Conservation (phyloP, 2,797 vertebrate species). For the Xenopus petersii region DNA sequence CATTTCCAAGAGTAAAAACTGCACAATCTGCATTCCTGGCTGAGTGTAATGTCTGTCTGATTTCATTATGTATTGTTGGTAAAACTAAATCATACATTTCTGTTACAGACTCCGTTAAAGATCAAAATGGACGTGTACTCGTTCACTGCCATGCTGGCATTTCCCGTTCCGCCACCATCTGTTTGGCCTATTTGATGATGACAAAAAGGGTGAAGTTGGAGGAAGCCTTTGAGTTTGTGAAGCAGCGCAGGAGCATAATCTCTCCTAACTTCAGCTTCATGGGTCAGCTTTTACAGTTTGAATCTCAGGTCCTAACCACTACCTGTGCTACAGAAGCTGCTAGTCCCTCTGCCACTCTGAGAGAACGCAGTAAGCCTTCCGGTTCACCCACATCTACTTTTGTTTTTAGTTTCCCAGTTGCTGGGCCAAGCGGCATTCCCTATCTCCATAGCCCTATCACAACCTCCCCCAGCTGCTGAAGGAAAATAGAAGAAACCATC, state of each 20-base stretch:
- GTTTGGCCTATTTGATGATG: conserved; percentile 96
- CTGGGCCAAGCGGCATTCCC: conserved; percentile 78
- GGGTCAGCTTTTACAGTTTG: conserved; percentile 96
- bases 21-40: too few relatives aligned
- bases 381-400: conserved; percentile 69
- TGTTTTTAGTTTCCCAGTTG: conserved; percentile 91
- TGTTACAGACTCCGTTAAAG: conserved; percentile 82
- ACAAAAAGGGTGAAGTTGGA: conserved; percentile 91
- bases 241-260: conserved; percentile 95
- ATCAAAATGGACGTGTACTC: conserved; percentile 86
- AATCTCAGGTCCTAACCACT: conserved; percentile 91
- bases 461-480: conserved; percentile 90
- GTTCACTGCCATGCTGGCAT: conserved; percentile 98
- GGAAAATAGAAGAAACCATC: background rate
- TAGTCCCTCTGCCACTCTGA: conserved; percentile 74
- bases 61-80: too few relatives aligned
- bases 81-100: background rate
- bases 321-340: conserved; percentile 84
- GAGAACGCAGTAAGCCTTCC: conserved; percentile 69
- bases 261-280: conserved; percentile 99
- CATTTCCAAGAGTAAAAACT: too few relatives aligned
- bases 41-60: too few relatives aligned
- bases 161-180: conserved; percentile 96
- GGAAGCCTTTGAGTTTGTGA: conserved; percentile 96
- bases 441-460: conserved; percentile 97